Conservation (phyloP, 2,797 vertebrate genomes). For the Hafferia zeledoni region DNA sequence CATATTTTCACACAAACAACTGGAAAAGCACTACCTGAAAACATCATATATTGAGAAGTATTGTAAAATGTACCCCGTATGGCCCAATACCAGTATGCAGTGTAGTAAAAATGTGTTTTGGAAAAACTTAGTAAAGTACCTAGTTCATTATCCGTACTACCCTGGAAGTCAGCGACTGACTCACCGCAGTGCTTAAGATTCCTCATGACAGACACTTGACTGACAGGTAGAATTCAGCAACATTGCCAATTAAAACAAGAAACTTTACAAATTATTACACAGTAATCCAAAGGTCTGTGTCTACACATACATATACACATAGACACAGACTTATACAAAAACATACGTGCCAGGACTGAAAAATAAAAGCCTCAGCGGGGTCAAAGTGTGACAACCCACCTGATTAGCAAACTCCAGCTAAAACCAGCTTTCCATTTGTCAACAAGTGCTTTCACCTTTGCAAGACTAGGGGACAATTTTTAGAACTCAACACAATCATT, state of each 20-base stretch:
- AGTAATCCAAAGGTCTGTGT: neutral
- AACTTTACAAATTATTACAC: neutral
- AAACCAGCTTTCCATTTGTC: neutral
- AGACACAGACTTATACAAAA: fast-evolving
- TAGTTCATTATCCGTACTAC: neutral
- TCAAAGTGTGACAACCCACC: neutral
- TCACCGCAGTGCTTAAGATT: neutral
- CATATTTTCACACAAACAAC: neutral
- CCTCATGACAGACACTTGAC: neutral
- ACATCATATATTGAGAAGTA: neutral
- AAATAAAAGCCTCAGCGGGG: neutral
- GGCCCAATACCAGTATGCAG: neutral
- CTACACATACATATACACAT: neutral
- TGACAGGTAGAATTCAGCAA: neutral
- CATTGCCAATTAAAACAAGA: neutral
- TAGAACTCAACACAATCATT: neutral
- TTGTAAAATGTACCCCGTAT: neutral
- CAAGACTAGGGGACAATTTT: neutral
- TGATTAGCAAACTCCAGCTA: neutral
- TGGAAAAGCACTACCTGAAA: neutral
- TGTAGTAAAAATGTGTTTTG: neutral
- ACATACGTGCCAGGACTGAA: fast-evolving
- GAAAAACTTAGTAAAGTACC: neutral
- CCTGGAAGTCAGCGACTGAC: neutral
- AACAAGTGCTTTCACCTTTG: neutral